Percentiles rank a stretch among this genome's conserved stretches.
Conservation (phyloP, 2,888 invertebrate species). For the Oscheius sp. region DNA sequence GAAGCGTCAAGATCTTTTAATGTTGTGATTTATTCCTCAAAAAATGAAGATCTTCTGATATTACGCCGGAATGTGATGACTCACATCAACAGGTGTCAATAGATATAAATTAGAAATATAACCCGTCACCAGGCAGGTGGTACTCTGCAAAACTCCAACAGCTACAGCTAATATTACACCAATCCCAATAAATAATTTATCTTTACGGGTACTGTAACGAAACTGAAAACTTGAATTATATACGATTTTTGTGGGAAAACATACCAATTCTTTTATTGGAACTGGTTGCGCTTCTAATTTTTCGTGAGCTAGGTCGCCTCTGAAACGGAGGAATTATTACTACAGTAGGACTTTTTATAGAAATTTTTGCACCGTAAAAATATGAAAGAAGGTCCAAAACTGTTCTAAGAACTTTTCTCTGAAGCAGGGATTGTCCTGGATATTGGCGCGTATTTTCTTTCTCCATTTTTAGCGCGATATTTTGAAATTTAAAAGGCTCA, state of each 20-base stretch:
- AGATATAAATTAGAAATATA: conserved; percentile 37
- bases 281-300: conserved; percentile 37
- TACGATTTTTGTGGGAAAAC: background rate
- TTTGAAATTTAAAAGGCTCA: too few relatives aligned
- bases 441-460: background rate
- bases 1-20: too few relatives aligned
- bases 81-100: conserved; percentile 13
- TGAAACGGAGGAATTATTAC: conserved; percentile 4
- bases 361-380: background rate
- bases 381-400: background rate
- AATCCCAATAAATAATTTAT: conserved; percentile 19
- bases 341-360: too few relatives aligned
- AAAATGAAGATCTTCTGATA: background rate
- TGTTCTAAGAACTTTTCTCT: background rate
- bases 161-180: conserved; percentile 22
- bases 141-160: conserved; percentile 29
- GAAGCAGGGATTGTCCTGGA: background rate
- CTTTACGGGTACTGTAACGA: conserved; percentile 29
- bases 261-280: conserved; percentile 29
- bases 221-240: conserved; percentile 21
- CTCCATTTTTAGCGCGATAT: too few relatives aligned
- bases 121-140: conserved; percentile 36
- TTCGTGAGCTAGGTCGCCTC: conserved; percentile 38
- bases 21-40: too few relatives aligned
- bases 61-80: background rate